These are phyloP conservation scores for Scaptomyza graminum DNA, from an alignment of 1,140 invertebrate species.

Conservation along the genomic window DNA sequence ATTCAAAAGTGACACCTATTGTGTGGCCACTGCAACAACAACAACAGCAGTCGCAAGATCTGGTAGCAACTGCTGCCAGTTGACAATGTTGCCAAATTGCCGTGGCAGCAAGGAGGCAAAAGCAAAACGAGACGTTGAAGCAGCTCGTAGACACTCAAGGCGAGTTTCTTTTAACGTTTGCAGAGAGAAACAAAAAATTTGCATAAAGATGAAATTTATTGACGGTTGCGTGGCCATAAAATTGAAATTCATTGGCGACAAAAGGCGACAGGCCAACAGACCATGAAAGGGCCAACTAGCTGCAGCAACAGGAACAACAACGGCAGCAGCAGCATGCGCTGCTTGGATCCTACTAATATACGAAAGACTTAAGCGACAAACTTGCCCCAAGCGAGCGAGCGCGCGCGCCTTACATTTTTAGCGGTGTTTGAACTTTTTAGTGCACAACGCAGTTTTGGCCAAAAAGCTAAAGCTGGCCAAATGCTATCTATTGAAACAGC, in stretches of 20 bases:
- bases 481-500: constrained; percentile 39
- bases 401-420: constrained; percentile 2
- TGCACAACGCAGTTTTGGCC: constrained; percentile 32
- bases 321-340: constrained; percentile 31
- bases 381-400: constrained; percentile 17
- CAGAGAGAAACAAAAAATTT: constrained; percentile 45
- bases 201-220: constrained; percentile 81
- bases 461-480: constrained; percentile 33
- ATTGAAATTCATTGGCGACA: constrained; percentile 74
- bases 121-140: neutral
- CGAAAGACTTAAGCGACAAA: constrained; percentile 72
- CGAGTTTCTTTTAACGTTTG: neutral
- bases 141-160: neutral
- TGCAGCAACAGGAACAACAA: neutral
- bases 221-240: constrained; percentile 70
- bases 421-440: constrained; percentile 46
- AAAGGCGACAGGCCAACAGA: constrained; percentile 25
- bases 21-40: constrained; percentile 1
- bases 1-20: constrained; percentile 12
- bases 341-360: constrained; percentile 22
- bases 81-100: constrained; percentile 80
- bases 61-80: constrained; percentile 6
- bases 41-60: neutral
- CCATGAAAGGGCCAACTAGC: constrained; percentile 7
- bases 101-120: constrained; percentile 16